These are phyloP conservation scores for Drosophila quadrilineata DNA, from an alignment of 1,140 invertebrate species.

Conservation along the genomic window DNA sequence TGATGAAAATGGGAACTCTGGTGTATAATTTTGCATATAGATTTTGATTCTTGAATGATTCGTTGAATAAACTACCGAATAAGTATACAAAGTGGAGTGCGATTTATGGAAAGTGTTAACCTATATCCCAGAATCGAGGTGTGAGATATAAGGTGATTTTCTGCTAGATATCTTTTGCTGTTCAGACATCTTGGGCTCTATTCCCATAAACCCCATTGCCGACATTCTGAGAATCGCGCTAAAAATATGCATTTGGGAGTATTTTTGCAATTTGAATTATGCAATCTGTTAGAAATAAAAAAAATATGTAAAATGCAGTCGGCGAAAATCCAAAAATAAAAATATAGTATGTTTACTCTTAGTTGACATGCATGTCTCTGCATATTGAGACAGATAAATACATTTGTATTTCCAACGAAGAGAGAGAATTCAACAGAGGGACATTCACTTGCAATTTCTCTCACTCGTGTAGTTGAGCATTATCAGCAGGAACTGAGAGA, in stretches of 20 bases:
- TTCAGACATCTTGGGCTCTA: neutral
- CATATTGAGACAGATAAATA: too few species aligned
- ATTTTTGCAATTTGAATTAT: conserved; percentile 1
- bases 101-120: too few species aligned
- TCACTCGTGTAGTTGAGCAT: neutral
- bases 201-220: neutral
- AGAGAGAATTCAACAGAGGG: neutral
- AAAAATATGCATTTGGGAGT: conserved; percentile 5
- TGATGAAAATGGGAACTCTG: too few species aligned
- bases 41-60: too few species aligned
- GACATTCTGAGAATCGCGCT: too few species aligned
- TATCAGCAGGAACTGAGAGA: neutral
- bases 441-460: neutral
- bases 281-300: conserved; percentile 2
- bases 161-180: too few species aligned
- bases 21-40: too few species aligned
- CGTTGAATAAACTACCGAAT: too few species aligned
- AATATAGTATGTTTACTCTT: conserved; percentile 5
- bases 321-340: too few species aligned
- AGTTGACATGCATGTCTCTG: neutral
- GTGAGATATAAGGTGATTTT: too few species aligned
- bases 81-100: too few species aligned
- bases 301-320: conserved; percentile 4
- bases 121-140: too few species aligned
- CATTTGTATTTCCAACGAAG: neutral